Evolutionary conservation across 2,113 vertebrate species (phyloP), one percentile per base, ranked within the genome.

Genomic region (Clarias gariepinus): DNA sequence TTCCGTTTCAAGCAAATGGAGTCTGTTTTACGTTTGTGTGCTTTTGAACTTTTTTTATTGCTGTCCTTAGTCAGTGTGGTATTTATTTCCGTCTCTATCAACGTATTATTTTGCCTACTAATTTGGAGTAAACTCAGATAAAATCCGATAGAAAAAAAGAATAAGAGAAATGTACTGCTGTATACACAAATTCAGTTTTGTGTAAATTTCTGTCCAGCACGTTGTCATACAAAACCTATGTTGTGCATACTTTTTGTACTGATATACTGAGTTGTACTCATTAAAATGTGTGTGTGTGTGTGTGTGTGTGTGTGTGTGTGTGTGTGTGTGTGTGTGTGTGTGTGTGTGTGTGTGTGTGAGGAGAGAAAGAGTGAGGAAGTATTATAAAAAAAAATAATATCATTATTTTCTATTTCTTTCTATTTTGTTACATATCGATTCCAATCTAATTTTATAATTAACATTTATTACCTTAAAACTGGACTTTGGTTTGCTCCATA

Each of bases 1-100:
- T 91, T 90, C 89, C 89, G 89, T 83, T 90, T 86, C 55, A 28
- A 91, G 80, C 89, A 89, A 91, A 91, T 89, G 88, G 90, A 82
- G 84, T 86, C 82, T 87, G 86, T 64, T 83, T 90, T 86, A 69
- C 76, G 81, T 84, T 86, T 85, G 78, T 78, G 81, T 81, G 89
- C 82, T 88, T 90, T 82, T 81, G 68, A 87, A 90, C 89, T 80
- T 86, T 90, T 90, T 90, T 90, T 91, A 91, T 91, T 87, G 90
- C 82, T 83, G 87, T 86, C 58, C 76, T 84, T 53, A 64, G 57
- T 82, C 73, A 60, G 74, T 74, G 58, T 85, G 87, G 82, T 85
- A 87, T 85, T 83, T 87, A 88, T 82, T 89, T 91, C 85, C 88
- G 64, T 87, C 15, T 83, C 64, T 85, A 66, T 60, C 57, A 28